Evolutionary conservation across 1,140 invertebrate genomes (phyloP).

Genomic region (Calycopis cecrops): DNA sequence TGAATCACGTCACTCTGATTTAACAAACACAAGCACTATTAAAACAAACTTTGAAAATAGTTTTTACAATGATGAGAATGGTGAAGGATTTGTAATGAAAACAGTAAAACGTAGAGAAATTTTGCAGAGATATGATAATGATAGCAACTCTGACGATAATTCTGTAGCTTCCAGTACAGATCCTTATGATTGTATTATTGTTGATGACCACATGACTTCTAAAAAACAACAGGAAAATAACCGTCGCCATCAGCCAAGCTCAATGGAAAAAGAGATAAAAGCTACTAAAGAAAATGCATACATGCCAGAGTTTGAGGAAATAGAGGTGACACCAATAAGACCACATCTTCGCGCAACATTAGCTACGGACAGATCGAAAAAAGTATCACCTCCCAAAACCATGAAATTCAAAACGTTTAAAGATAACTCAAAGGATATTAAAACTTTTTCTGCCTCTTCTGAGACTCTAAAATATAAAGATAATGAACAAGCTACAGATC

Average conservation of each 20-base stretch:
- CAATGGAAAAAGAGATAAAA: conserved; percentile 60
- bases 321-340: conserved; percentile 68
- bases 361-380: conserved; percentile 61
- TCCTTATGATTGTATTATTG: conserved; percentile 84
- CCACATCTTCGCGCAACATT: conserved; percentile 65
- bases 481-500: conserved; percentile 54
- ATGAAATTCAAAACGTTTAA: conserved; percentile 75
- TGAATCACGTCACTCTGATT: conserved; percentile 70
- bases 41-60: conserved; percentile 76
- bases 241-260: conserved; percentile 55
- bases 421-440: conserved; percentile 70
- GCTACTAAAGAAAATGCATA: conserved; percentile 68
- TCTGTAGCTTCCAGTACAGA: conserved; percentile 80
- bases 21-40: conserved; percentile 70
- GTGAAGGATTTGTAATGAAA: conserved; percentile 79
- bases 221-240: conserved; percentile 77
- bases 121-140: conserved; percentile 80
- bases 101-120: conserved; percentile 82
- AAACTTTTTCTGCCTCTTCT: conserved; percentile 71
- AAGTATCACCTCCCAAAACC: conserved; percentile 50
- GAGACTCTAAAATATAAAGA: conserved; percentile 70
- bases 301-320: conserved; percentile 70
- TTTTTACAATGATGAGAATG: conserved; percentile 78
- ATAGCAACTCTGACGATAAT: conserved; percentile 76
- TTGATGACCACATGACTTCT: conserved; percentile 81